A percentile compares a stretch with the other conserved stretches of the same genome.
phyloP scores from a whole-genome alignment of 2,888 invertebrate species.

The Eledone cirrhosa region DNA sequence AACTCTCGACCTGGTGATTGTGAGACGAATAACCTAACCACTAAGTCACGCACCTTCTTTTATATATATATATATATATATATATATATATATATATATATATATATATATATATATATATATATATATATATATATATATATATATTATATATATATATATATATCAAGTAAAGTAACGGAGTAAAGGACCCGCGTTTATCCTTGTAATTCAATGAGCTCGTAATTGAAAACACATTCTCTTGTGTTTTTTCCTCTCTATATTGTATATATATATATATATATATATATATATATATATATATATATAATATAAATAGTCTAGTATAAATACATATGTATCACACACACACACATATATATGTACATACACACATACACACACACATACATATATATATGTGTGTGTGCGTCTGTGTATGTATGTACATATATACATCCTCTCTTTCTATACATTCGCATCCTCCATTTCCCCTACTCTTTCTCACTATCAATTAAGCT shows the following conservation, averaged over 20 bases:
- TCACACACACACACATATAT: slow-evolving; percentile 18
- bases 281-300: slow-evolving; percentile 14
- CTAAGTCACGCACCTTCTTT: too few relatives aligned
- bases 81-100: neutral
- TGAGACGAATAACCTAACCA: too few relatives aligned
- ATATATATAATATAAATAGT: too few relatives aligned
- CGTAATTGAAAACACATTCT: neutral
- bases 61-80: neutral
- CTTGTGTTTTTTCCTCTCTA: neutral
- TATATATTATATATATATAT: neutral
- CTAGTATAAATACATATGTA: slow-evolving; percentile 1
- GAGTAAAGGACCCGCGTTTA: too few relatives aligned
- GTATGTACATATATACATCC: neutral
- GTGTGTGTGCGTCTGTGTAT: neutral
- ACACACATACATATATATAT: neutral
- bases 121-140: slow-evolving; percentile 22
- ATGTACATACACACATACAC: slow-evolving; percentile 6
- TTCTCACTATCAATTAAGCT: too few relatives aligned
- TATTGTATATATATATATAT: neutral
- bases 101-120: slow-evolving; percentile 1
- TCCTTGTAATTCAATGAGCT: too few relatives aligned
- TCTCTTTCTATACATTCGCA: too few relatives aligned
- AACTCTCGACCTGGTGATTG: too few relatives aligned
- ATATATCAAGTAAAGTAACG: too few relatives aligned
- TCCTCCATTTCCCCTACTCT: too few relatives aligned